These are phyloP conservation scores for Scomberomorus guttatus DNA, from an alignment of 2,797 vertebrate genomes.

Conservation along the genomic window DNA sequence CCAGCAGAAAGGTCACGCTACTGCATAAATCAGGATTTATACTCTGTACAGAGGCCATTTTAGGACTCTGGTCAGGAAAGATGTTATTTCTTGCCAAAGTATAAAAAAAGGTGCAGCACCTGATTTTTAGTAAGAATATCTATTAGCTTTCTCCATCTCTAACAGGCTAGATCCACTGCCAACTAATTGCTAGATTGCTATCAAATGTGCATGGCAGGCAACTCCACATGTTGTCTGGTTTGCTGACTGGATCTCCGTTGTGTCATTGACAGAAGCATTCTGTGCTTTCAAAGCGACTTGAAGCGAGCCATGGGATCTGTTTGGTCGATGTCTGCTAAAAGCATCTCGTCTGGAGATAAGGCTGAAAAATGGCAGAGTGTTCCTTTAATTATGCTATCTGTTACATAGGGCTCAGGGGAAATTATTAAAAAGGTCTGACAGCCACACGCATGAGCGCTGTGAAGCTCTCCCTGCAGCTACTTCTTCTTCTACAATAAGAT, in stretches of 20 bases:
- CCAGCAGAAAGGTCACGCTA: background rate
- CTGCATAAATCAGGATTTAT: background rate
- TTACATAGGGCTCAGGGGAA: conserved; percentile 67
- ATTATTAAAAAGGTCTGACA: conserved; percentile 59
- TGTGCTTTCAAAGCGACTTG: conserved; percentile 43
- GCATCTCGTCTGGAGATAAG: conserved; percentile 72
- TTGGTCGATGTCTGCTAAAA: conserved; percentile 58
- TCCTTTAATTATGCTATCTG: conserved; percentile 77
- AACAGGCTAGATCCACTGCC: background rate
- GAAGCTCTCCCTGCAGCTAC: conserved; percentile 40
- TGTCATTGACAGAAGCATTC: conserved; percentile 30
- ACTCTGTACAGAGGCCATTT: background rate
- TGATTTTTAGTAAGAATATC: background rate
- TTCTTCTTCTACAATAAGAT: conserved; percentile 28
- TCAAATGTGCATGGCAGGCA: conserved; percentile 17
- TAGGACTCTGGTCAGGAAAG: background rate
- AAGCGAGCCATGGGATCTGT: conserved; percentile 43
- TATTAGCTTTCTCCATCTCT: conserved; percentile 2
- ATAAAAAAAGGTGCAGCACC: background rate
- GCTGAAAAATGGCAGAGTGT: conserved; percentile 65
- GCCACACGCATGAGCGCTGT: conserved; percentile 27
- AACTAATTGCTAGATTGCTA: background rate
- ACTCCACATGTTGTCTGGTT: conserved; percentile 35
- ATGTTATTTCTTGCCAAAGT: background rate
- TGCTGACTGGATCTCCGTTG: conserved; percentile 10